These are phyloP conservation scores for Lutraria rhynchaena DNA, from an alignment of 1,140 invertebrate species.

Conservation along the genomic window DNA sequence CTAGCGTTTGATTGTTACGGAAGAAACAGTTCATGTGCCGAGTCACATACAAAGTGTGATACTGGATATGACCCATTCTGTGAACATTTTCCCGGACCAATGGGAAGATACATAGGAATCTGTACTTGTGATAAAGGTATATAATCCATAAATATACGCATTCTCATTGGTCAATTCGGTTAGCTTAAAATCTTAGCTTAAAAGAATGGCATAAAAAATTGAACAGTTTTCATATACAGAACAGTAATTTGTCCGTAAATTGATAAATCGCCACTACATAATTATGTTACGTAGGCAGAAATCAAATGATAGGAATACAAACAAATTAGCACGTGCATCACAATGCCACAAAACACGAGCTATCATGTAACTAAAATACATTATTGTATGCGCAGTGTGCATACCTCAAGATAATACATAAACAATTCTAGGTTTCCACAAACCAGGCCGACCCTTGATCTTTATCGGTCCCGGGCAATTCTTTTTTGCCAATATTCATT, in stretches of 20 bases:
- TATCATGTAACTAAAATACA: no score
- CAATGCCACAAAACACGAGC: no score
- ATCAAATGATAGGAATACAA: not conserved
- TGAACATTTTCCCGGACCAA: slow-evolving; percentile 31
- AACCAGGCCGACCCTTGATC: no score
- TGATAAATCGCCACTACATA: no score
- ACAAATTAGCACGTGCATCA: not conserved
- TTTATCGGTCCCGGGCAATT: no score
- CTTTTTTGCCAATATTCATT: no score
- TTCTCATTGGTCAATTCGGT: not conserved
- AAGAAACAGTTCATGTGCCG: slow-evolving; percentile 18
- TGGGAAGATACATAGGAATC: slow-evolving; percentile 1
- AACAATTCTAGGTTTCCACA: no score
- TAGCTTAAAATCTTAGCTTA: not conserved
- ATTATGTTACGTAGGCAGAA: no score
- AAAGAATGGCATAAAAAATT: no score
- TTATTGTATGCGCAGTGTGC: no score
- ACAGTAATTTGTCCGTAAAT: not conserved
- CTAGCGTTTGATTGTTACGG: slow-evolving; percentile 31
- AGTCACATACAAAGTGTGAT: slow-evolving; percentile 25
- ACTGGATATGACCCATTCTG: slow-evolving; percentile 39
- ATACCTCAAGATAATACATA: no score
- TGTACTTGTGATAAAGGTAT: slow-evolving; percentile 37
- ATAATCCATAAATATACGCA: not conserved
- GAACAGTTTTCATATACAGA: not conserved